A percentile compares a stretch with the other conserved stretches of the same genome.
phyloP scores from a whole-genome alignment of 64 coral and sea anemone species.

The Dendronephthya gigantea region DNA sequence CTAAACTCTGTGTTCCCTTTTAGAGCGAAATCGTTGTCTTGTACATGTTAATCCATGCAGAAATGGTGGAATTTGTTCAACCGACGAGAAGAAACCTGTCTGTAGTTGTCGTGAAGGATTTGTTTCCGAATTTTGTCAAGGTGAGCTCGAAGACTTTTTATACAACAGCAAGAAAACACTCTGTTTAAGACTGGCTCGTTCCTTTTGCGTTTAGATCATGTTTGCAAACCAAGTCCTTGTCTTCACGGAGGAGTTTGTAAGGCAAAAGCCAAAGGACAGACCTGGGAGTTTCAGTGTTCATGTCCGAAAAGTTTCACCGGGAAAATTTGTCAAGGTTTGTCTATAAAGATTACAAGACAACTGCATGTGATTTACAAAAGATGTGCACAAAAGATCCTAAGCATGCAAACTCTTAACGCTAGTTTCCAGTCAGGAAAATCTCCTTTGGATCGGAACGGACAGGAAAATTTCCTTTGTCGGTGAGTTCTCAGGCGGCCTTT shows the following conservation, averaged over 20 bases:
- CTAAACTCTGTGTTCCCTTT: neutral
- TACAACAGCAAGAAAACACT: too few species aligned
- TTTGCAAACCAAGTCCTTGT: neutral
- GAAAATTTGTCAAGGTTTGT: neutral
- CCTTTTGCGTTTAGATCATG: neutral
- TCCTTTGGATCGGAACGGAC: too few species aligned
- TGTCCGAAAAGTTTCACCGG: neutral
- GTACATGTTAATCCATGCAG: neutral
- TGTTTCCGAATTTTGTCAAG: neutral
- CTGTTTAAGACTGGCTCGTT: too few species aligned
- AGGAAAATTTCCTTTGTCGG: too few species aligned
- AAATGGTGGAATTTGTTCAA: neutral
- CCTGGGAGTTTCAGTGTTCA: neutral
- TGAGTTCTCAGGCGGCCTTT: too few species aligned
- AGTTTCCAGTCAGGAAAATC: too few species aligned
- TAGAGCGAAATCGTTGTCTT: neutral
- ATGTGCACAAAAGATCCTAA: too few species aligned
- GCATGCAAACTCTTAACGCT: too few species aligned
- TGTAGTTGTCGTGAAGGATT: neutral
- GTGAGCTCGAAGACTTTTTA: too few species aligned
- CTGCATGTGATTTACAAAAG: too few species aligned
- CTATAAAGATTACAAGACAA: too few species aligned
- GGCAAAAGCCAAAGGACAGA: neutral
- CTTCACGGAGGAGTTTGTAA: neutral
- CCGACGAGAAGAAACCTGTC: neutral